Base-by-base conservation (phyloP, 2,797 vertebrate species). In the Echeneis naucrates region DNA sequence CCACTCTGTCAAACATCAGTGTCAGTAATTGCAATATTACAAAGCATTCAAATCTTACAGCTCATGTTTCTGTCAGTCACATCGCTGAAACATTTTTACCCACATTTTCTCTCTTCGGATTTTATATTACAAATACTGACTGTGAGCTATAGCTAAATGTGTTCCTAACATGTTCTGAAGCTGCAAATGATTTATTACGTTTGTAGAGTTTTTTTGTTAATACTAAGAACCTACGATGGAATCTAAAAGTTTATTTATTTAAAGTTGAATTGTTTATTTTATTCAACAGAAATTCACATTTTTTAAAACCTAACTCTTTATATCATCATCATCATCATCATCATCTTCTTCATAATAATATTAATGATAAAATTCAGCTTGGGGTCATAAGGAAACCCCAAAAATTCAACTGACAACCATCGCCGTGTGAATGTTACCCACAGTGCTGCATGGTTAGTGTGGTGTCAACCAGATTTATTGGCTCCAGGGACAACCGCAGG, bases 401-500 rank as follows among this genome's bases (percentile, higher is more conserved):
- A 33, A 75, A 68, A 69, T 61, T 37, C 44, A 80, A 54, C 30
- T 21, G 55, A 68, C 33, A 35, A 47, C 51, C 51, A 21, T 62
- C 69, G 70, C 16, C 13, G 53, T 68, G 80, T 77, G 68, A 33
- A 27, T 68, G 73, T 78, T 85, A 81, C 78, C 84, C 82, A 79
- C 83, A 72, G 80, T 53, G 77, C 60, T 48, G 32, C 24, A 5
- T 54, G 65, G 35, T 56, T 66, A 64, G 37, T 33, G 73, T 30
- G 63, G 16, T 27, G 19, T 8, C 27, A 53, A 26, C 37, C 66
- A 37, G 47, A 19, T 32, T 88, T 50, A 92, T 72, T 60, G 86
- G 55, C 87, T 87, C 89, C 93, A 92, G 54, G 94, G 94, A 75
- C 97, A 99, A 26, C 86, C 93, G 48, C 98, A 99, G n/a, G 98